A percentile compares a stretch with the other conserved stretches of the same genome.
Conservation (phyloP, 64 coral and sea anemone genomes). For the Porites lutea region DNA sequence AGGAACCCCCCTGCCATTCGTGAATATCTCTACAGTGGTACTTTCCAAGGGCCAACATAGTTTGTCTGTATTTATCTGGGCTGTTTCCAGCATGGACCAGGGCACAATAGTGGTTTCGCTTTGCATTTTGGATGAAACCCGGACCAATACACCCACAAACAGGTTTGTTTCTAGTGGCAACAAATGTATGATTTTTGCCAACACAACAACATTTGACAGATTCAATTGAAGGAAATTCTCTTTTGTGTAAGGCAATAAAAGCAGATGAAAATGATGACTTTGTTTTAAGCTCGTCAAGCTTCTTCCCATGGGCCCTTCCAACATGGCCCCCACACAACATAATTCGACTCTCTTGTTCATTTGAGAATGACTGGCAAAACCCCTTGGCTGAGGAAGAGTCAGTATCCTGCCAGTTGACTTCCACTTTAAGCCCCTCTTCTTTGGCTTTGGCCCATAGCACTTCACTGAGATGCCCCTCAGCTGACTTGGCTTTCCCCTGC, state of each 20-base stretch:
- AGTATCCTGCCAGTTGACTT: constrained; percentile 25
- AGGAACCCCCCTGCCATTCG: constrained; percentile 44
- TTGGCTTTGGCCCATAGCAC: constrained; percentile 17
- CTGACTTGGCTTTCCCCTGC: constrained; percentile 43
- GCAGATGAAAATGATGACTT: not conserved
- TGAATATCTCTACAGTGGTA: constrained; percentile 59
- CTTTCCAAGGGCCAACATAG: constrained; percentile 46
- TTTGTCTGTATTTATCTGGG: constrained; percentile 46
- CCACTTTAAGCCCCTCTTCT: not conserved
- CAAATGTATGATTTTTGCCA: constrained; percentile 66
- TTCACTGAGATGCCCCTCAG: constrained; percentile 28
- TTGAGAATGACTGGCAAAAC: not conserved
- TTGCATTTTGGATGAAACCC: not conserved
- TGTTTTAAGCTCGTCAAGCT: not conserved
- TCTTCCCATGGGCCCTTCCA: constrained; percentile 20
- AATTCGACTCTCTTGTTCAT: not conserved
- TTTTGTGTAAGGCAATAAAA: not conserved
- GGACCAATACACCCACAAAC: constrained; percentile 52
- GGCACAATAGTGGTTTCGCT: constrained; percentile 25
- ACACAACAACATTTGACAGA: constrained; percentile 20
- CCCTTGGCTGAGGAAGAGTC: constrained; percentile 29
- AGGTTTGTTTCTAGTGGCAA: constrained; percentile 46
- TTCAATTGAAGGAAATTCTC: not conserved
- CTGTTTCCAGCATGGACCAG: constrained; percentile 34
- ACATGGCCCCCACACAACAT: constrained; percentile 47